Evolutionary conservation across 2,113 vertebrate species (phyloP).

Genomic region (Cepphus grylle): DNA sequence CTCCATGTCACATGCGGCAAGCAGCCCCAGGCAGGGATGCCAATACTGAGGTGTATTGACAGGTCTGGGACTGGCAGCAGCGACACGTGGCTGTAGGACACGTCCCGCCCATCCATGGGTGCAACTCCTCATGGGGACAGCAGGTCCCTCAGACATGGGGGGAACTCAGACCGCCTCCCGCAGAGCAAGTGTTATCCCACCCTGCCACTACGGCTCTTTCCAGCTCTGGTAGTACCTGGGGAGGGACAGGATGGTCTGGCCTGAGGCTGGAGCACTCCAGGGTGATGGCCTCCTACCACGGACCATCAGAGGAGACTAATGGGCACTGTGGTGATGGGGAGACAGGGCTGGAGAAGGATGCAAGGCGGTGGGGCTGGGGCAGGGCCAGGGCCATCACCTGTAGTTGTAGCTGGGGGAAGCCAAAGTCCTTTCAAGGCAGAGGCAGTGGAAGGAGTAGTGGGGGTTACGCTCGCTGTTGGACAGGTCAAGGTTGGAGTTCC

Average conservation of each 20-base stretch:
- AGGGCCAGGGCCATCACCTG: conserved; percentile 62
- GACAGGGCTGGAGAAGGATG: not conserved
- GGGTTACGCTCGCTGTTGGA: conserved; percentile 77
- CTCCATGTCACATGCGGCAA: not conserved
- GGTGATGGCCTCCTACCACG: accelerated
- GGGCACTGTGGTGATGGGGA: no score
- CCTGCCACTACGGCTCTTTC: accelerated
- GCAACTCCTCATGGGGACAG: not conserved
- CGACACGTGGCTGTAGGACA: not conserved
- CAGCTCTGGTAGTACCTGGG: not conserved
- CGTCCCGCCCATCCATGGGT: not conserved
- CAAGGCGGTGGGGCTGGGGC: conserved; percentile 1
- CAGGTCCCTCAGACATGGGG: not conserved
- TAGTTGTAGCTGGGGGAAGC: conserved; percentile 79
- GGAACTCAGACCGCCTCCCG: not conserved
- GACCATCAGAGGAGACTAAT: not conserved
- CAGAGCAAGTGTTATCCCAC: not conserved
- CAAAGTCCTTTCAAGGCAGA: conserved; percentile 76
- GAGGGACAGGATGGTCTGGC: not conserved
- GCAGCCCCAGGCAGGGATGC: not conserved
- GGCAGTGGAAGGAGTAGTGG: conserved; percentile 81
- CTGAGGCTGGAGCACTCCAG: not conserved
- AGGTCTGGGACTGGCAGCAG: not conserved
- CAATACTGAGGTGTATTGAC: not conserved
- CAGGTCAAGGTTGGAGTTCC: conserved; percentile 83